These are phyloP conservation scores for Eurytemora carolleeae DNA, from an alignment of 1,140 invertebrate species.

Conservation along the genomic window DNA sequence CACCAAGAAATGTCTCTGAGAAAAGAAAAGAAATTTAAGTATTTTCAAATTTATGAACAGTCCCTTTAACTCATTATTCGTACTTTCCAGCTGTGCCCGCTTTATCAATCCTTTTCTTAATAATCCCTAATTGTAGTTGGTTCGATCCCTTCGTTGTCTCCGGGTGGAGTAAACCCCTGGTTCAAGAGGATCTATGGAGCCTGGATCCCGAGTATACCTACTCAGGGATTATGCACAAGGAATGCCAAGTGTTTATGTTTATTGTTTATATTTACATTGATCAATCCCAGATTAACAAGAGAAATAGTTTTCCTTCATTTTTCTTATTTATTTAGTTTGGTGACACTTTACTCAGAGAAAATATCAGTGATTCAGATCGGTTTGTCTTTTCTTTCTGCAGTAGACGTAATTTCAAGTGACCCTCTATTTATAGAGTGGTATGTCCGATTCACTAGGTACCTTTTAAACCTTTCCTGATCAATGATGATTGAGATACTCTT, in stretches of 20 bases:
- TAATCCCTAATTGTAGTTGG: not conserved
- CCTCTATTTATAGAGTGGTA: no score
- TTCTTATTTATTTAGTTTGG: not conserved
- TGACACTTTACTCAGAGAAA: not conserved
- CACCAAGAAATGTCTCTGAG: not conserved
- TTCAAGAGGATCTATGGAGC: not conserved
- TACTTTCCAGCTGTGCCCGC: no score
- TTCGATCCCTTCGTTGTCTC: not conserved
- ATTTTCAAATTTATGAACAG: not conserved
- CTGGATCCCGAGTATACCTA: not conserved
- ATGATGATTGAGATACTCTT: no score
- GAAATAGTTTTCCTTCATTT: not conserved
- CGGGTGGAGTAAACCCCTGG: not conserved
- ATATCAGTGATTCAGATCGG: not conserved
- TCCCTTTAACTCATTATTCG: no score
- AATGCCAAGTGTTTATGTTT: not conserved
- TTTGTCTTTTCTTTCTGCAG: no score
- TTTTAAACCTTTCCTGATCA: no score
- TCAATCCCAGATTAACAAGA: not conserved
- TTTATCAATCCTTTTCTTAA: no score
- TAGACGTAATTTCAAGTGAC: no score
- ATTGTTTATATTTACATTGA: not conserved
- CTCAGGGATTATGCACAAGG: not conserved
- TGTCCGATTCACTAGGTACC: no score
- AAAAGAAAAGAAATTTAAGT: not conserved